phyloP scores from a whole-genome alignment of 2,797 vertebrate species.

The Amphiprion clarkii region DNA sequence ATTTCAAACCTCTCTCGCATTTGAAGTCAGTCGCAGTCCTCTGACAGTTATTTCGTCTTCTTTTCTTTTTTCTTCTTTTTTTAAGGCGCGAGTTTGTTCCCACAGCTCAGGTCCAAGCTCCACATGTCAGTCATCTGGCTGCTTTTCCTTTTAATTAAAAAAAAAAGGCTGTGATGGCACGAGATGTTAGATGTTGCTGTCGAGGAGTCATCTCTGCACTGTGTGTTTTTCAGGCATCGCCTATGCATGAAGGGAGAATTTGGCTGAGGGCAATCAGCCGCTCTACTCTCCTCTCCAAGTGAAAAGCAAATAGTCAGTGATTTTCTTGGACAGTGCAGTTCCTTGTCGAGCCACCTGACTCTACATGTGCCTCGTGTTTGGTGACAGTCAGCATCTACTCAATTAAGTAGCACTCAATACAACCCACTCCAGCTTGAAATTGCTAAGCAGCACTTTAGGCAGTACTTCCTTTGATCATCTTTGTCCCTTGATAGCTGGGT shows the following conservation, averaged over 20 bases:
- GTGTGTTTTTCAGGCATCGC: slow-evolving; percentile 33
- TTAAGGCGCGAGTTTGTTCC: slow-evolving; percentile 49
- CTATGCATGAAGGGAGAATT: slow-evolving; percentile 23
- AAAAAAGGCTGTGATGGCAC: slow-evolving; percentile 29
- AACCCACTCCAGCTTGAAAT: slow-evolving; percentile 61
- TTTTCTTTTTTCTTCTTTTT: slow-evolving; percentile 37
- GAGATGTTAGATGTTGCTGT: slow-evolving; percentile 26
- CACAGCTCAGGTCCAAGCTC: slow-evolving; percentile 44
- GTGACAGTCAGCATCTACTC: slow-evolving; percentile 65
- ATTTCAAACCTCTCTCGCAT: slow-evolving; percentile 61
- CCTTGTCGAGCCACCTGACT: slow-evolving; percentile 28
- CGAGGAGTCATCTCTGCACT: slow-evolving; percentile 19
- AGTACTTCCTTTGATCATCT: slow-evolving; percentile 62
- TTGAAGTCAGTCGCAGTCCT: slow-evolving; percentile 63
- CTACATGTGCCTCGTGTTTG: slow-evolving; percentile 45
- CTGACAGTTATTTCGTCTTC: slow-evolving; percentile 51
- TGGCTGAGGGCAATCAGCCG: slow-evolving; percentile 33
- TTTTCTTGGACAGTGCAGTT: slow-evolving; percentile 27
- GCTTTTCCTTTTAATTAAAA: slow-evolving; percentile 56
- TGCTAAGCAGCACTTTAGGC: slow-evolving; percentile 60
- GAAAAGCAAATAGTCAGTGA: slow-evolving; percentile 26
- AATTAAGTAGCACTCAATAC: slow-evolving; percentile 67
- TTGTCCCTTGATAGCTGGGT: slow-evolving; percentile 42
- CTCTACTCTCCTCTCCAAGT: slow-evolving; percentile 13
- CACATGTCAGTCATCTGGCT: slow-evolving; percentile 58